phyloP scores from a whole-genome alignment of 2,888 invertebrate species.

The Andrena marginata region DNA sequence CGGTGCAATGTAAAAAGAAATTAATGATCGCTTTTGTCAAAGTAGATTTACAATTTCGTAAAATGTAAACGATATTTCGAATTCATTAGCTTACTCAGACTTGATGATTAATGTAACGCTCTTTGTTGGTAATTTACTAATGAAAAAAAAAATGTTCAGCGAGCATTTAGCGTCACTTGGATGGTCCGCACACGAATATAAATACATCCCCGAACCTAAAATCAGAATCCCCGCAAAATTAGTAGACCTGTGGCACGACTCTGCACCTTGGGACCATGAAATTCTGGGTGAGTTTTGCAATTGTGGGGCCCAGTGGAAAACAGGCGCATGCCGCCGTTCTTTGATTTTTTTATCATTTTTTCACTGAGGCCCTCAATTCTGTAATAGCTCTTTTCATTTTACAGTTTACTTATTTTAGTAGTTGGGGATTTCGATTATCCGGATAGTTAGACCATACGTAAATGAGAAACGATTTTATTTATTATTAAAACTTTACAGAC shows the following conservation, averaged over 20 bases:
- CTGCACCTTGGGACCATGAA: neutral
- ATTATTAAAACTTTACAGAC: too few relatives aligned
- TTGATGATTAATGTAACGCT: neutral
- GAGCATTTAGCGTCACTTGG: conserved; percentile 67
- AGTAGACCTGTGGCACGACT: conserved; percentile 55
- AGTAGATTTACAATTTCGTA: neutral
- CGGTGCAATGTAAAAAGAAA: too few relatives aligned
- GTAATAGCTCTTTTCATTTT: too few relatives aligned
- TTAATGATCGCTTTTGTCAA: neutral
- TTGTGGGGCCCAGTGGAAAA: neutral
- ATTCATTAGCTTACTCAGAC: neutral
- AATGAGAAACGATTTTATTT: too few relatives aligned
- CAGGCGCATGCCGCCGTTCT: neutral
- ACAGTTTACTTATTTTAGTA: too few relatives aligned
- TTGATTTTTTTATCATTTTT: too few relatives aligned
- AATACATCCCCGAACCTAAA: conserved; percentile 68
- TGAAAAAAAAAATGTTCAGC: conserved; percentile 59
- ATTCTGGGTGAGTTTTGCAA: conserved; percentile 30
- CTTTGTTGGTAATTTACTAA: neutral
- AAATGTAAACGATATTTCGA: neutral
- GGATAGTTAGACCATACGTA: too few relatives aligned
- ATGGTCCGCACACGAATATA: conserved; percentile 70
- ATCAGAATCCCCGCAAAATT: conserved; percentile 50
- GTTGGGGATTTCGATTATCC: too few relatives aligned
- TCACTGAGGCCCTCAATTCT: too few relatives aligned